Evolutionary conservation across 2,888 invertebrate genomes (phyloP).

Genomic region (Embidobia sp.): DNA sequence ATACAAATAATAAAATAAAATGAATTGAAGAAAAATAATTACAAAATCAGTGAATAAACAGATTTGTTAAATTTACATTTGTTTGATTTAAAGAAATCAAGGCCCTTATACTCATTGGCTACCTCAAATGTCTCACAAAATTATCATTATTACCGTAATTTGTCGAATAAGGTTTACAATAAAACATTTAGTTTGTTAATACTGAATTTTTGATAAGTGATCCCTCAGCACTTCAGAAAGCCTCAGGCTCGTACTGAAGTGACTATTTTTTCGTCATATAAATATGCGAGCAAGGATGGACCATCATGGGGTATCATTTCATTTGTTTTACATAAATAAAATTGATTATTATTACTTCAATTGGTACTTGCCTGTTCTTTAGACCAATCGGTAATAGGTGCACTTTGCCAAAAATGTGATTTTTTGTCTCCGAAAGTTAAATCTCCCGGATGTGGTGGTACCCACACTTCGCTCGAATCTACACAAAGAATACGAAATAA

Average conservation of each 20-base stretch:
- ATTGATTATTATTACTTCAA: not conserved
- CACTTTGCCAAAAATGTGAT: slow-evolving; percentile 87
- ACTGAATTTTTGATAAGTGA: not conserved
- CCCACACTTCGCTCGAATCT: slow-evolving; percentile 82
- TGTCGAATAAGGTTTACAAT: too few species aligned
- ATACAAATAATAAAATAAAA: too few species aligned
- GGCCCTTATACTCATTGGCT: too few species aligned
- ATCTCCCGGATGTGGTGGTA: slow-evolving; percentile 83
- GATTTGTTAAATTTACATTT: too few species aligned
- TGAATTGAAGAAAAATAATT: too few species aligned
- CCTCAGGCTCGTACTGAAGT: slow-evolving; percentile 70
- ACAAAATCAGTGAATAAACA: too few species aligned
- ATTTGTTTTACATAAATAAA: not conserved
- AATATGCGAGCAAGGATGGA: slow-evolving; percentile 75
- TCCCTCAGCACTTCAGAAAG: slow-evolving; percentile 74
- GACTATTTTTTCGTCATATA: slow-evolving; percentile 73
- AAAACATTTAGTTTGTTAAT: not conserved
- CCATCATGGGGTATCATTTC: slow-evolving; percentile 71
- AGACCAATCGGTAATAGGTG: slow-evolving; percentile 88
- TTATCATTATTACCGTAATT: too few species aligned
- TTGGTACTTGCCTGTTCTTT: slow-evolving; percentile 86
- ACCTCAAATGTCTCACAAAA: too few species aligned
- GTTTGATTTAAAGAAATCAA: too few species aligned
- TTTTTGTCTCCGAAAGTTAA: slow-evolving; percentile 85
- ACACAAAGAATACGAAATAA: too few species aligned